A percentile compares a stretch with the other conserved stretches of the same genome.
phyloP scores from a whole-genome alignment of 2,888 invertebrate species.

The Theodoxus fluviatilis region DNA sequence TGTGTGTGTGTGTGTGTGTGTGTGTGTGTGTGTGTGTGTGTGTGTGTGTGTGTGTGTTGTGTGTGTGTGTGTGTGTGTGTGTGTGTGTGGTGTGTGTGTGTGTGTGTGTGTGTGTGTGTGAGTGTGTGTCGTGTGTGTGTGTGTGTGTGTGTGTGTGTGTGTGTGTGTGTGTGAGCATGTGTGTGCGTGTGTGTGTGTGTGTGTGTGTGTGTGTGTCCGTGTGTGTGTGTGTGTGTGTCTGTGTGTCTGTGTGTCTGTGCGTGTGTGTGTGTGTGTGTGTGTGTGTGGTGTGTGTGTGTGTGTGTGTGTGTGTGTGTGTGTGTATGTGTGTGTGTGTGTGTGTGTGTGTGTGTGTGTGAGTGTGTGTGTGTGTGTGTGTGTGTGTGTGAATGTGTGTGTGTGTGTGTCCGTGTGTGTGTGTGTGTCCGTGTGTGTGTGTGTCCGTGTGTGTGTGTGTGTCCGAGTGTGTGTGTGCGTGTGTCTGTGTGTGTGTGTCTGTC shows the following conservation, averaged over 20 bases:
- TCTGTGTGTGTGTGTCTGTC: background rate
- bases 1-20: background rate
- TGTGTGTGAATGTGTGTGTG: background rate
- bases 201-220: slow-evolving; percentile 18
- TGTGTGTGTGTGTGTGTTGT: background rate
- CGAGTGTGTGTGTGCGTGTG: background rate
- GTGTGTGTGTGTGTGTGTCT: slow-evolving; percentile 7
- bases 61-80: too few species aligned
- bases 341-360: background rate
- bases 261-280: background rate
- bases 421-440: slow-evolving; percentile 8
- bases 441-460: background rate
- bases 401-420: background rate
- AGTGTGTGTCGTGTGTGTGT: slow-evolving; percentile 3
- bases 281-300: background rate
- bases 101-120: too few species aligned
- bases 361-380: background rate
- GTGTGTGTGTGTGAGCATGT: background rate
- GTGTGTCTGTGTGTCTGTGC: slow-evolving; percentile 7
- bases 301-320: background rate
- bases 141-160: slow-evolving; percentile 8
- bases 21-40: background rate
- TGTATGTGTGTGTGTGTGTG: background rate
- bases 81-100: too few species aligned
- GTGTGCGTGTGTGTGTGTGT: slow-evolving; percentile 11